phyloP scores from a whole-genome alignment of 2,113 vertebrate genomes.

The Hippocampus comes region DNA sequence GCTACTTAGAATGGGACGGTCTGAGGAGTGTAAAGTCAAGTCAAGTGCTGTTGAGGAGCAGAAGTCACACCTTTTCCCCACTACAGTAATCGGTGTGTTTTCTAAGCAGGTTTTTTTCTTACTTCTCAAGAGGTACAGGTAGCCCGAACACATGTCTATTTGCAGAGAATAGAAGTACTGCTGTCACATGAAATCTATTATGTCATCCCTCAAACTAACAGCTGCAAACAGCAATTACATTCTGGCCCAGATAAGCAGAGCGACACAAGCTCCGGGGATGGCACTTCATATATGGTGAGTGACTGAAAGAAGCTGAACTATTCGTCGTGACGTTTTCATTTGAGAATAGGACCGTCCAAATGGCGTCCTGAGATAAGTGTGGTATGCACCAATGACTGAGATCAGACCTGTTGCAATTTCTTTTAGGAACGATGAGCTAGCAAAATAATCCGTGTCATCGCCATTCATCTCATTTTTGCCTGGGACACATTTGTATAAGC shows the following conservation, averaged over 20 bases:
- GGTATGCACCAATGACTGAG: not conserved
- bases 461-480: not conserved
- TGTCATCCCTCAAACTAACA: constrained; percentile 44
- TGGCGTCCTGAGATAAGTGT: not conserved
- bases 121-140: not conserved
- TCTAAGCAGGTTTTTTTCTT: not conserved
- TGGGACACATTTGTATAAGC: not conserved
- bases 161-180: constrained; percentile 16
- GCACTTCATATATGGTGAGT: constrained; percentile 8
- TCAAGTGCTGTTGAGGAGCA: not conserved
- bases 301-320: constrained; percentile 19
- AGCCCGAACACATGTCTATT: constrained; percentile 20
- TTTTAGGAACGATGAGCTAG: not conserved
- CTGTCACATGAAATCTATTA: constrained; percentile 47
- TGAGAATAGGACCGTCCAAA: not conserved
- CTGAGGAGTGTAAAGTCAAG: not conserved
- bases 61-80: not conserved
- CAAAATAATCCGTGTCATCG: not conserved
- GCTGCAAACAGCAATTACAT: constrained; percentile 37
- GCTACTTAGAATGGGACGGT: constrained; percentile 10
- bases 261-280: constrained; percentile 19
- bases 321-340: not conserved
- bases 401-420: not conserved
- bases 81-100: not conserved
- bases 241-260: constrained; percentile 34